A percentile compares a stretch with the other conserved stretches of the same genome.
These are phyloP conservation scores for Zaprionus davidi DNA, from an alignment of 1,140 invertebrate species.

Conservation along the genomic window DNA sequence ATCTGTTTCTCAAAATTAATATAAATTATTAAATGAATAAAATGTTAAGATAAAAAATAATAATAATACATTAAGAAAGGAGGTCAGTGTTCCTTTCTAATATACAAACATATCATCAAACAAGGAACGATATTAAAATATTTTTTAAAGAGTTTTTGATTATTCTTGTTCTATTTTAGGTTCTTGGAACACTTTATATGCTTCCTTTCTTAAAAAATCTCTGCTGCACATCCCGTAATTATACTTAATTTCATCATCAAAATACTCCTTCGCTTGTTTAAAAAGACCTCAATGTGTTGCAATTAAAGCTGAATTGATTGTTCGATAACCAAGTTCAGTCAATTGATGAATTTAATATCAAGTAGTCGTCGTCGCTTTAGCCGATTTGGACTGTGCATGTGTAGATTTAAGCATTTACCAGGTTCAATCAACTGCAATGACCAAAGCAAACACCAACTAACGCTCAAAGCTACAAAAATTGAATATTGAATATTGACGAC, in stretches of 20 bases:
- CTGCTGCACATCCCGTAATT: neutral
- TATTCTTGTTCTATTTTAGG: no score
- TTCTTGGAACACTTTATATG: neutral
- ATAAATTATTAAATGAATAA: neutral
- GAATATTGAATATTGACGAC: slow-evolving; percentile 10
- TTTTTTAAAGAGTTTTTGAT: no score
- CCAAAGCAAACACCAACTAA: slow-evolving; percentile 22
- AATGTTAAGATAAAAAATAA: neutral
- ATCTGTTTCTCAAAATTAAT: neutral
- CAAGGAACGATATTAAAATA: no score
- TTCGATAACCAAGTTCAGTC: slow-evolving; percentile 11
- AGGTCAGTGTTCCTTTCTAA: no score
- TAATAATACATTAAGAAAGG: no score
- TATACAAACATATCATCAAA: no score
- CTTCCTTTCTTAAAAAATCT: no score
- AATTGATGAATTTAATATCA: slow-evolving; percentile 36
- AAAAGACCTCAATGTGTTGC: slow-evolving; percentile 4
- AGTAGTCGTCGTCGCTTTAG: neutral
- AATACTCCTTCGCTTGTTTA: neutral
- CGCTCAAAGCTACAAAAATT: slow-evolving; percentile 22
- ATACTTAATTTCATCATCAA: no score
- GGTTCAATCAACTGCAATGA: slow-evolving; percentile 37
- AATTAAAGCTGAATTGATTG: slow-evolving; percentile 21
- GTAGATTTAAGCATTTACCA: slow-evolving; percentile 24
- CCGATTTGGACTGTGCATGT: neutral